Evolutionary conservation across 1,140 invertebrate genomes (phyloP), one percentile per base, ranked within the genome.

Genomic region (Mizuhopecten yessoensis): DNA sequence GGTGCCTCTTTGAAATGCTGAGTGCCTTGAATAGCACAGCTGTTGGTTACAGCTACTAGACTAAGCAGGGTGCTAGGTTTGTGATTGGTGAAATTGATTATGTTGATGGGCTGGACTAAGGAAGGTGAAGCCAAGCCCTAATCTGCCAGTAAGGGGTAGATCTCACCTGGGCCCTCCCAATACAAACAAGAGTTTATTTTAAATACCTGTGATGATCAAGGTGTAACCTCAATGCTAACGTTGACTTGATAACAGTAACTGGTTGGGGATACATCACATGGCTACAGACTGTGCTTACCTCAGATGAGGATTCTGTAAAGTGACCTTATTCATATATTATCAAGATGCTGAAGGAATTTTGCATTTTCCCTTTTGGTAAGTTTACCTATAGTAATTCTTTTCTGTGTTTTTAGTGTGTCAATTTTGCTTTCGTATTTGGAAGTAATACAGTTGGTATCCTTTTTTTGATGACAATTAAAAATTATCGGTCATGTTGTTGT

Each of bases 121-220:
- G 23, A 75, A 75, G 57, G 57, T 75, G n/a, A 75, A 75, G 57
- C 57, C 57, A 7, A n/a, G 57, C 57, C 57, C 23, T 75, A 75
- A 75, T 75, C 57, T 75, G 57, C 57, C 57, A 29, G 57, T 75
- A 9, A n/a, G 23, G 57, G 57, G 57, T 75, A 75, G 57, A n/a
- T 75, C 57, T 75, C n/a, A 75, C 57, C 57, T 75, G 57, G 57
- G 3, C 57, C 57, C 57, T 75, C 57, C 57, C 57, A 75, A 75
- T 75, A n/a, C 57, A 75, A 75, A 75, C n/a, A 75, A 75, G 57
- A 29, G 57, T 75, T 75, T 75, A 75, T 75, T 75, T 75, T 75
- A 75, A 75, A 75, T 75, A 75, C 57, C 57, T 75, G 57, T 75
- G 57, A 75, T 75, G 57, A 75, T 75, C 15, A 75, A 75, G 57